phyloP scores from a whole-genome alignment of 2,888 invertebrate genomes.

The Protonemura montana region DNA sequence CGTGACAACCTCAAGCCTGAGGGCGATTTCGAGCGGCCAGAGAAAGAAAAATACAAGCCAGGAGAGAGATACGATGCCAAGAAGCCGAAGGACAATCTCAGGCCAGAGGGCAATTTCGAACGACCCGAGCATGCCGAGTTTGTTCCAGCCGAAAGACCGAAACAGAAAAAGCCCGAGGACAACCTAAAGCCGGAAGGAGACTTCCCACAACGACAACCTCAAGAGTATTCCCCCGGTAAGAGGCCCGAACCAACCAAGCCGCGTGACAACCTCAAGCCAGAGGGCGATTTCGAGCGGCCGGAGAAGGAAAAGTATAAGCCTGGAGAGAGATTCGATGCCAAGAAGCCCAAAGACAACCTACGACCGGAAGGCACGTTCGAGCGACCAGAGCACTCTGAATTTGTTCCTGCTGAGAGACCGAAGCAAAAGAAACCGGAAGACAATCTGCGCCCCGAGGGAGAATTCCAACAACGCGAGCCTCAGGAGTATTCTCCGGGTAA shows the following conservation, averaged over 20 bases:
- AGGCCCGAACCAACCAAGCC: conserved; percentile 47
- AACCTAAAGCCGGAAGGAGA: conserved; percentile 61
- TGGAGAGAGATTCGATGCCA: conserved; percentile 60
- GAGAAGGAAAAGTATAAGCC: conserved; percentile 52
- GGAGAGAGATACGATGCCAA: conserved; percentile 54
- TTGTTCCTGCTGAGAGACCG: conserved; percentile 52
- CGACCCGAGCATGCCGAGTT: conserved; percentile 21
- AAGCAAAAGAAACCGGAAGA: conserved; percentile 61
- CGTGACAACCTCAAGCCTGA: conserved; percentile 66
- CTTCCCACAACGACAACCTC: conserved; percentile 59
- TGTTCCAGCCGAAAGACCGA: conserved; percentile 57
- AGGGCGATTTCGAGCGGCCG: conserved; percentile 43
- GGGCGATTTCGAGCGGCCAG: conserved; percentile 56
- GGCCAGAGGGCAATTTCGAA: conserved; percentile 62
- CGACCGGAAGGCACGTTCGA: conserved; percentile 60
- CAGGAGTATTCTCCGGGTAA: conserved; percentile 61
- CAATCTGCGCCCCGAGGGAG: conserved; percentile 64
- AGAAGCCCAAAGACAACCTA: conserved; percentile 60
- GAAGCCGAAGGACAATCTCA: conserved; percentile 63
- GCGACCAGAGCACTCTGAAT: conserved; percentile 54
- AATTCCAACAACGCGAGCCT: conserved; percentile 59
- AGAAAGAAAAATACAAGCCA: conserved; percentile 52
- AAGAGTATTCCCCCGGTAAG: conserved; percentile 46
- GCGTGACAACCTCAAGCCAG: conserved; percentile 52
- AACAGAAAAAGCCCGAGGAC: conserved; percentile 54